Evolutionary conservation across 2,113 vertebrate genomes (phyloP).

Genomic region (Cathartes aura): DNA sequence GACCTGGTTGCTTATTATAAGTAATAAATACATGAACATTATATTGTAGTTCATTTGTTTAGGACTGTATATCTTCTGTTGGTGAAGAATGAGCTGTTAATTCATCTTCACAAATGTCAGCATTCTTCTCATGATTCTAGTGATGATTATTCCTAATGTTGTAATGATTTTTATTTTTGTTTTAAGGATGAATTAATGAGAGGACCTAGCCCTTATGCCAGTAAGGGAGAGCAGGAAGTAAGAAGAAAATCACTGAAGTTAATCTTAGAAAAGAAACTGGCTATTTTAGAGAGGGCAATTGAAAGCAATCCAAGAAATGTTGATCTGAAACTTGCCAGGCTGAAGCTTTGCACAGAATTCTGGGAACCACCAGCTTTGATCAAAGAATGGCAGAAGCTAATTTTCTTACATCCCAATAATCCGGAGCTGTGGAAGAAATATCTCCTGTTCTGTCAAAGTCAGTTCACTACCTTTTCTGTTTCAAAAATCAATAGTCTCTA

Average conservation of each 20-base stretch:
- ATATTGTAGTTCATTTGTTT: background rate
- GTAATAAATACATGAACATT: background rate
- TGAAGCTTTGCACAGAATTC: constrained; percentile 87
- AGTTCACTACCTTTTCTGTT: constrained; percentile 91
- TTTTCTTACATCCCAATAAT: constrained; percentile 95
- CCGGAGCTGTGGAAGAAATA: constrained; percentile 89
- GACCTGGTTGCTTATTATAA: background rate
- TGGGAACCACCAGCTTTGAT: constrained; percentile 87
- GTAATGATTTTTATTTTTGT: background rate
- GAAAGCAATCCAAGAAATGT: constrained; percentile 87
- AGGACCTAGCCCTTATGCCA: constrained; percentile 74
- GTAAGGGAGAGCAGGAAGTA: constrained; percentile 71
- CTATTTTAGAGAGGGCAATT: constrained; percentile 89
- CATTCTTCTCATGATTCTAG: background rate
- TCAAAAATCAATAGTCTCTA: constrained; percentile 88
- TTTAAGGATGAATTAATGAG: constrained; percentile 85
- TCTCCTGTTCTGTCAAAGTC: constrained; percentile 91
- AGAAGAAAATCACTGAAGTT: constrained; percentile 77
- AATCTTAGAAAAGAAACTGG: constrained; percentile 91
- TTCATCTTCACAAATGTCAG: background rate
- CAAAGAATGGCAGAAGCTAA: constrained; percentile 96
- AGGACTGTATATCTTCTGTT: background rate
- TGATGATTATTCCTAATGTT: background rate
- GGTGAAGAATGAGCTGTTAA: background rate
- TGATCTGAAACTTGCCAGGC: constrained; percentile 87